phyloP scores from a whole-genome alignment of 2,888 invertebrate species.

The Andrena marginata region DNA sequence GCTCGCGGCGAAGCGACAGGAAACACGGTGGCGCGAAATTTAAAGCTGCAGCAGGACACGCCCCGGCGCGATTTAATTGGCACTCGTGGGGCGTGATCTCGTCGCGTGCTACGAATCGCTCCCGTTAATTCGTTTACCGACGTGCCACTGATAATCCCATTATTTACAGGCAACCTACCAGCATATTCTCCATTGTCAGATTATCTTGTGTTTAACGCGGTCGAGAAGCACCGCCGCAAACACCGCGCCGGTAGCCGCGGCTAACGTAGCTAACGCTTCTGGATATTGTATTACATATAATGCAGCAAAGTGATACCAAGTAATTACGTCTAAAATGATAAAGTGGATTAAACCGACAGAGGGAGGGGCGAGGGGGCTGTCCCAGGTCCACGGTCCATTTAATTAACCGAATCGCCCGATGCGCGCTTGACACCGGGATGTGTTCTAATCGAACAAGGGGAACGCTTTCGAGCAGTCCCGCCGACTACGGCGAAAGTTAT shows the following conservation, averaged over 20 bases:
- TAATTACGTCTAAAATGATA: constrained; percentile 42
- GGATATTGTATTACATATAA: constrained; percentile 43
- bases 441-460: too few relatives aligned
- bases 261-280: constrained; percentile 25
- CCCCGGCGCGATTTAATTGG: constrained; percentile 27
- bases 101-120: constrained; percentile 6
- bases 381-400: constrained; percentile 17
- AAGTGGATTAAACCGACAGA: constrained; percentile 24
- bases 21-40: too few relatives aligned
- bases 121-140: constrained; percentile 39
- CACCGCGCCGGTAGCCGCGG: constrained; percentile 40
- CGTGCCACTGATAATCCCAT: constrained; percentile 53
- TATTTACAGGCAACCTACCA: constrained; percentile 47
- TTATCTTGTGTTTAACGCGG: constrained; percentile 50
- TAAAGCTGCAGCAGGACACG: neutral
- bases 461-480: neutral
- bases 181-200: constrained; percentile 31
- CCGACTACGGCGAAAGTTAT: neutral
- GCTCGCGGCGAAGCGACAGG: too few relatives aligned
- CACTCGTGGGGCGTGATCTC: constrained; percentile 30
- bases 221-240: constrained; percentile 47
- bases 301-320: constrained; percentile 24
- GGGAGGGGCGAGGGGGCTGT: neutral
- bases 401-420: constrained; percentile 32
- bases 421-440: neutral